phyloP scores from a whole-genome alignment of 2,113 vertebrate species.

The Brachypodius melanocephalos region DNA sequence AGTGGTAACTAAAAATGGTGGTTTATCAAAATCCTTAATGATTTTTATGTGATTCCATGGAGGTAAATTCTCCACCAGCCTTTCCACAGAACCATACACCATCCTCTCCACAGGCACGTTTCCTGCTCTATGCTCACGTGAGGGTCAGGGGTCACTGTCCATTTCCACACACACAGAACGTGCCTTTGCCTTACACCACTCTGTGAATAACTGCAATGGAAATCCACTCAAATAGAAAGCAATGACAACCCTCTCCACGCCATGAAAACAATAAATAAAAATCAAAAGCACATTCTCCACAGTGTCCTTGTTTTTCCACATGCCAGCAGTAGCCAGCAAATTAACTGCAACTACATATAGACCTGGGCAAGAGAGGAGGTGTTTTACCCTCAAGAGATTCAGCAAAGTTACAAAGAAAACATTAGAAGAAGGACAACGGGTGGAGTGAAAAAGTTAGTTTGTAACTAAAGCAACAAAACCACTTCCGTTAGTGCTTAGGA shows the following conservation, averaged over 20 bases:
- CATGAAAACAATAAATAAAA: not conserved
- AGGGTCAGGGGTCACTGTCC: not conserved
- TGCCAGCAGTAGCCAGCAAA: not conserved
- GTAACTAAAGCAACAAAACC: not conserved
- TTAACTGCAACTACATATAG: not conserved
- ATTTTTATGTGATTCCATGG: not conserved
- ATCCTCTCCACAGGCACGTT: rapidly evolving
- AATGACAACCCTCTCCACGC: not conserved
- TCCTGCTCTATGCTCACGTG: rapidly evolving
- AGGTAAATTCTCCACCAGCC: not conserved
- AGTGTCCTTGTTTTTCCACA: rapidly evolving
- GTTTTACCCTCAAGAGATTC: not conserved
- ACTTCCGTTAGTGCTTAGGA: not conserved
- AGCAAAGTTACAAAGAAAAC: not conserved
- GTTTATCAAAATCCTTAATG: not conserved
- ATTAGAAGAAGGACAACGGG: not conserved
- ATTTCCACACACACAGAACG: not conserved
- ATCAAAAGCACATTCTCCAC: not conserved
- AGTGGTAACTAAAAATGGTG: too few relatives aligned
- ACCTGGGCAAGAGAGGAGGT: rapidly evolving
- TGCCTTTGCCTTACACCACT: not conserved
- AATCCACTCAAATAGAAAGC: not conserved
- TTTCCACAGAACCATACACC: rapidly evolving
- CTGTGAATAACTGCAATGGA: not conserved
- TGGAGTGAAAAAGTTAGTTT: not conserved